Evolutionary conservation across 2,797 vertebrate genomes (phyloP).

Genomic region (Alcedo quadribrachys): DNA sequence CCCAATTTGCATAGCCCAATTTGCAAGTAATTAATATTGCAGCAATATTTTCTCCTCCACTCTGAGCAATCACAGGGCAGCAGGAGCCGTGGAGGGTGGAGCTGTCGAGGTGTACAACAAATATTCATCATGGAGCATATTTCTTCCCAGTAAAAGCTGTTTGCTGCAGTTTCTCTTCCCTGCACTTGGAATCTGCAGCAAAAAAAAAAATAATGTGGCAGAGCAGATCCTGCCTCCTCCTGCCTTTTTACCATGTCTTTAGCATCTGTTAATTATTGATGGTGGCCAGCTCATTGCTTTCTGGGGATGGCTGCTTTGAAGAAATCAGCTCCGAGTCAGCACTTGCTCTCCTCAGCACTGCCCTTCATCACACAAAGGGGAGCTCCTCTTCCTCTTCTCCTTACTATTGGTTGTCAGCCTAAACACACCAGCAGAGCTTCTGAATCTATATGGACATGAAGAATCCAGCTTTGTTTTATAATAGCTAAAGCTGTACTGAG

Average conservation of each 20-base stretch:
- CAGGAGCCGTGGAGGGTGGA: background rate
- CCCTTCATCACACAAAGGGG: background rate
- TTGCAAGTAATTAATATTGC: background rate
- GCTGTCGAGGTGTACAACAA: background rate
- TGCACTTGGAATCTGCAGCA: background rate
- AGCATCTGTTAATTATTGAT: background rate
- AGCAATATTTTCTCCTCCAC: background rate
- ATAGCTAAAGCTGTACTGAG: background rate
- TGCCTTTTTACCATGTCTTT: background rate
- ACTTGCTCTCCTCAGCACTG: background rate
- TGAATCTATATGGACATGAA: background rate
- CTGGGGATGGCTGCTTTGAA: background rate
- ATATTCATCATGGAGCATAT: background rate
- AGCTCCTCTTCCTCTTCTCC: background rate
- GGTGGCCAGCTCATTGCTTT: background rate
- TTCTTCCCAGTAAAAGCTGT: background rate
- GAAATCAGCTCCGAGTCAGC: background rate
- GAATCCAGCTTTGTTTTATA: background rate
- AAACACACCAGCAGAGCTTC: background rate
- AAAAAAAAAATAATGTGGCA: rapidly evolving
- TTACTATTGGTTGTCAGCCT: background rate
- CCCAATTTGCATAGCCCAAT: background rate
- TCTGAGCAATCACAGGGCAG: background rate
- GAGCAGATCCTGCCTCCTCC: background rate
- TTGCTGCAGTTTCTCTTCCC: background rate